These are phyloP conservation scores for Patella depressa DNA, from an alignment of 2,888 invertebrate species.

Conservation along the genomic window DNA sequence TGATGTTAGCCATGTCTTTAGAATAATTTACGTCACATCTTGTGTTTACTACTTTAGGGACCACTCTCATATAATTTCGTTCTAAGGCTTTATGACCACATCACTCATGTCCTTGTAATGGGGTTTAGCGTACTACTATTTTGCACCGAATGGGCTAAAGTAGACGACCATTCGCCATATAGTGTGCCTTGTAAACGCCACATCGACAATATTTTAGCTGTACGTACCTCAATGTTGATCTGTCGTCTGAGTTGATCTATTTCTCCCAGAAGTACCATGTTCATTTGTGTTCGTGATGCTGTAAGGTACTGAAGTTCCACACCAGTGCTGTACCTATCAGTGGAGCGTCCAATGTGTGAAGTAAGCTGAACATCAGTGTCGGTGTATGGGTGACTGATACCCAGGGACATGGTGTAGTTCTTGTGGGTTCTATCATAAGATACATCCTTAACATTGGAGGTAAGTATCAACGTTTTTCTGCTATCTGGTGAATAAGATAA, in stretches of 20 bases:
- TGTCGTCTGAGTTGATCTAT: slow-evolving; percentile 49
- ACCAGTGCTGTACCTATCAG: slow-evolving; percentile 42
- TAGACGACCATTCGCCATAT: no score
- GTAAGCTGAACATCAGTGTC: slow-evolving; percentile 52
- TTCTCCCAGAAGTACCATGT: slow-evolving; percentile 48
- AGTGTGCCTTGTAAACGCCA: no score
- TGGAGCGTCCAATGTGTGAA: slow-evolving; percentile 41
- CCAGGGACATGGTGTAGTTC: slow-evolving; percentile 46
- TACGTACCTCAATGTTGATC: slow-evolving; percentile 44
- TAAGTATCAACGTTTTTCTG: slow-evolving; percentile 51
- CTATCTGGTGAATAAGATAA: slow-evolving; percentile 52
- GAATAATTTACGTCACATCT: no score
- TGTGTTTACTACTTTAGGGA: no score
- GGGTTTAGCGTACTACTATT: no score
- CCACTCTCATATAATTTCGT: no score
- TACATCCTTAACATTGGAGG: slow-evolving; percentile 39
- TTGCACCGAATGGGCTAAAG: no score
- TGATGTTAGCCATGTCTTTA: no score
- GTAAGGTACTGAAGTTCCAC: slow-evolving; percentile 51
- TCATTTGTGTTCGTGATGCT: slow-evolving; percentile 43
- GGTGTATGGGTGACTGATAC: slow-evolving; percentile 56
- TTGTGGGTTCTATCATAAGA: slow-evolving; percentile 26
- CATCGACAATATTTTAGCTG: no score
- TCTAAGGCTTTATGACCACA: no score
- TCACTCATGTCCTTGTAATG: no score